Conservation (phyloP, 2,797 vertebrate genomes). For the Peromyscus eremicus region DNA sequence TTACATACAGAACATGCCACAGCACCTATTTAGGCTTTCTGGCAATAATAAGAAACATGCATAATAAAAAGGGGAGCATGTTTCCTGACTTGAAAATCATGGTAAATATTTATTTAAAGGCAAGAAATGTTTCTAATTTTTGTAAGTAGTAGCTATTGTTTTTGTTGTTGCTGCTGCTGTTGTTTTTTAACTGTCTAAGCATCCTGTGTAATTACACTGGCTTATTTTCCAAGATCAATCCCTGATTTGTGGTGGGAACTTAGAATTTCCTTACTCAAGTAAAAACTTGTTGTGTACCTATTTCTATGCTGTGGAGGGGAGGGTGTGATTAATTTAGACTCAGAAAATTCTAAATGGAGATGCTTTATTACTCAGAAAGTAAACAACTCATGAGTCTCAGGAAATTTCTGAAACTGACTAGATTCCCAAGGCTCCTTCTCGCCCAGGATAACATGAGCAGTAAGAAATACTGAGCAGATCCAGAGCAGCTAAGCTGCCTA, state of each 20-base stretch:
- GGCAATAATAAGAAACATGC: neutral
- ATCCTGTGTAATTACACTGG: neutral
- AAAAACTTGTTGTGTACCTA: neutral
- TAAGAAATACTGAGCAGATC: neutral
- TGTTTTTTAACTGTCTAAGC: neutral
- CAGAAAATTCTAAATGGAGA: neutral
- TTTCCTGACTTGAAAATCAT: neutral
- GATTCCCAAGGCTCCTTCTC: neutral
- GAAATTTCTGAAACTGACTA: neutral
- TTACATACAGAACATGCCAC: too few relatives aligned
- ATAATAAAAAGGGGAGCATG: neutral
- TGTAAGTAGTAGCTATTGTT: neutral
- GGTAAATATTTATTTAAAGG: neutral
- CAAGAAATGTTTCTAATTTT: constrained; percentile 8
- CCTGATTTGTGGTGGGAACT: neutral
- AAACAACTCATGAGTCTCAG: neutral
- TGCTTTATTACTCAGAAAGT: neutral
- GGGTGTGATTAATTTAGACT: neutral
- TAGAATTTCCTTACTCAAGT: neutral
- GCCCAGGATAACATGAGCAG: neutral
- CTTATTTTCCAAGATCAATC: neutral
- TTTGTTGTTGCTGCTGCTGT: too few relatives aligned
- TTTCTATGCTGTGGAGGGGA: neutral
- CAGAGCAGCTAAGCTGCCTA: neutral
- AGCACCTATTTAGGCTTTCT: neutral